A percentile compares a stretch with the other conserved stretches of the same genome.
phyloP scores from a whole-genome alignment of 2,113 vertebrate genomes.

The Cyphomyrus plagiostoma region DNA sequence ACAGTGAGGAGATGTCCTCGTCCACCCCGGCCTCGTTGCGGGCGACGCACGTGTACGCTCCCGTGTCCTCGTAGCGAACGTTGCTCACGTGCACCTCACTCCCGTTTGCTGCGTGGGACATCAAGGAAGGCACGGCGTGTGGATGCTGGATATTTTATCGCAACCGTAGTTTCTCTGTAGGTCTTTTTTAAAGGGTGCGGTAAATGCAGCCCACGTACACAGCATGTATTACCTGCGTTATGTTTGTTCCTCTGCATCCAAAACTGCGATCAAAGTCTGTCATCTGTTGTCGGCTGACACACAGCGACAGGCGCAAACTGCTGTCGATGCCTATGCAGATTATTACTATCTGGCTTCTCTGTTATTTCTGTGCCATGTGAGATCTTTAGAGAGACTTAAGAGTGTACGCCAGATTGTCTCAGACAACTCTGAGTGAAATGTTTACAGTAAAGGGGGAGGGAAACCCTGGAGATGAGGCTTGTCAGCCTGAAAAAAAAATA shows the following conservation, averaged over 20 bases:
- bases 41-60: conserved; percentile 91
- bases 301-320: background rate
- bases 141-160: background rate
- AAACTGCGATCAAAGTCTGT: background rate
- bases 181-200: background rate
- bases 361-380: background rate
- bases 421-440: conserved; percentile 5
- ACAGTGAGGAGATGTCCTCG: conserved; percentile 96
- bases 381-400: background rate
- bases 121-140: too few relatives aligned
- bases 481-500: background rate
- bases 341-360: background rate
- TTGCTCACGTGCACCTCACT: conserved; percentile 98
- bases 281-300: background rate
- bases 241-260: background rate
- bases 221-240: background rate
- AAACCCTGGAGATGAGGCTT: background rate
- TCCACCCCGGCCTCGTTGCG: conserved; percentile 88
- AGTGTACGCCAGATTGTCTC: conserved; percentile 3
- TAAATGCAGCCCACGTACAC: background rate
- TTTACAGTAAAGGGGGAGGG: background rate
- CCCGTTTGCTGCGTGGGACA: conserved; percentile 75
- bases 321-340: background rate
- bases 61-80: conserved; percentile 94
- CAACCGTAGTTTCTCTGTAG: background rate